Conservation (phyloP, 2,797 vertebrate genomes). For the Crossoptilon crossoptilon region DNA sequence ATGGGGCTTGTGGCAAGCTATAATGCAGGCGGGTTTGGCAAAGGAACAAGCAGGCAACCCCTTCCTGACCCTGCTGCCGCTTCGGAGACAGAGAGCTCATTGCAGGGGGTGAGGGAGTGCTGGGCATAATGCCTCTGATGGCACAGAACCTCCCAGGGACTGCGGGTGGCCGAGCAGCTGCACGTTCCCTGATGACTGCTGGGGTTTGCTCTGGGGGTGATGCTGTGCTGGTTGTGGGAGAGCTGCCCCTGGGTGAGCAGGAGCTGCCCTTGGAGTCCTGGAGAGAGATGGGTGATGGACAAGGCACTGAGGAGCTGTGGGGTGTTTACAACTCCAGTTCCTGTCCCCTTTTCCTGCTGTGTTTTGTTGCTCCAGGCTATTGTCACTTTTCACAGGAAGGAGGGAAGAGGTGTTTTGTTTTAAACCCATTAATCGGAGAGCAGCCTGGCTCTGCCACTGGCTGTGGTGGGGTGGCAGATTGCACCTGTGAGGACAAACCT, state of each 20-base stretch:
- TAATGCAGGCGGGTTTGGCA: background rate
- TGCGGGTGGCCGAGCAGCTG: background rate
- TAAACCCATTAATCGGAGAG: background rate
- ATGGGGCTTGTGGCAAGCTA: background rate
- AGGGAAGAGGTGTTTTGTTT: constrained; percentile 29
- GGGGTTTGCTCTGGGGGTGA: background rate
- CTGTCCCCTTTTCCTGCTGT: constrained; percentile 54
- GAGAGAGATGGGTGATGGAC: background rate
- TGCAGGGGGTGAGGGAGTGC: background rate
- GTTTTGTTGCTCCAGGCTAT: constrained; percentile 14
- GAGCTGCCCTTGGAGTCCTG: background rate
- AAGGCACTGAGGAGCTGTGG: fast-evolving
- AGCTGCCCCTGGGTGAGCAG: background rate
- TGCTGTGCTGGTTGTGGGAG: fast-evolving
- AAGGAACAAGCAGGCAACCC: fast-evolving
- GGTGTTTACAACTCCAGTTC: constrained; percentile 49
- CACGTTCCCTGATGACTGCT: background rate
- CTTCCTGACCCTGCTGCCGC: background rate
- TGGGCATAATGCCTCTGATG: background rate
- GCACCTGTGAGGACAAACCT: background rate
- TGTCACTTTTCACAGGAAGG: constrained; percentile 41
- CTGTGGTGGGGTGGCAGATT: background rate
- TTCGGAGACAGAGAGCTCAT: background rate
- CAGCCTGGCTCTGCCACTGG: background rate
- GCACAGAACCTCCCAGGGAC: background rate